phyloP scores from a whole-genome alignment of 1,140 invertebrate species.

The Zaprionus capensis region DNA sequence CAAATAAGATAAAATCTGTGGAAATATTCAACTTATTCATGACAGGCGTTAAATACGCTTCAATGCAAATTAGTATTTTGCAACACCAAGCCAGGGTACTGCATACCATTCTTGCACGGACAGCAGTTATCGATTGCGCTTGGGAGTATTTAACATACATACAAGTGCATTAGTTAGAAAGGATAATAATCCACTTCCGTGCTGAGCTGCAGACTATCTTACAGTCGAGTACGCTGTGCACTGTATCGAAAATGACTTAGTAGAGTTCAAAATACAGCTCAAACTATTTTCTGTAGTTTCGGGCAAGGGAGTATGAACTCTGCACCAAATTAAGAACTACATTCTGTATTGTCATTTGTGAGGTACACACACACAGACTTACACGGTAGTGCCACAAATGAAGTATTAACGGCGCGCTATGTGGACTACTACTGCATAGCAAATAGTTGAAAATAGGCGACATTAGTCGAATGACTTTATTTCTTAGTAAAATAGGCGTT shows the following conservation, averaged over 20 bases:
- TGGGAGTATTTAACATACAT: neutral
- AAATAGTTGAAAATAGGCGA: too few relatives aligned
- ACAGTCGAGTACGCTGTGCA: neutral
- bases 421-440: too few relatives aligned
- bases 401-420: too few relatives aligned
- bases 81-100: neutral
- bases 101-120: neutral
- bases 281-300: neutral
- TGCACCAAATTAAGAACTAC: too few relatives aligned
- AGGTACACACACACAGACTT: too few relatives aligned
- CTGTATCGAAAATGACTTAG: neutral
- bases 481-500: neutral
- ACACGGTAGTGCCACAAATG: too few relatives aligned
- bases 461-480: neutral
- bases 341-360: too few relatives aligned
- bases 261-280: neutral
- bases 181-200: neutral
- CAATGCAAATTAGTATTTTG: constrained; percentile 7
- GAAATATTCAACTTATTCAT: neutral
- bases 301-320: too few relatives aligned
- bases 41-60: neutral
- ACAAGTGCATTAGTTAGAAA: neutral
- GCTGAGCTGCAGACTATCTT: neutral
- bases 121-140: neutral
- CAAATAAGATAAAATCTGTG: neutral